These are phyloP conservation scores for Mythimna loreyi DNA, from an alignment of 2,888 invertebrate species.

Conservation along the genomic window DNA sequence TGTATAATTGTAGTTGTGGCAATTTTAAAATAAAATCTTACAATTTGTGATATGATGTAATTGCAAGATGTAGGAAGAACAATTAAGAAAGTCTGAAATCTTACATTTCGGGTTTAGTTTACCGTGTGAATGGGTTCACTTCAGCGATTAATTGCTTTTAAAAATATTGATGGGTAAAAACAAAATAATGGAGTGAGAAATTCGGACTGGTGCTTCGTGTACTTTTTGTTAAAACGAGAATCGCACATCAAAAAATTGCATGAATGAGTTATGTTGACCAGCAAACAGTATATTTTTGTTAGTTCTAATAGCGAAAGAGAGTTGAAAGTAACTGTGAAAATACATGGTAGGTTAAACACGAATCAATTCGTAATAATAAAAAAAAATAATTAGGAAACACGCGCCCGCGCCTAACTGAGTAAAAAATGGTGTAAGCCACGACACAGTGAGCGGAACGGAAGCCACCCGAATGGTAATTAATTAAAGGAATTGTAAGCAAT, in stretches of 20 bases:
- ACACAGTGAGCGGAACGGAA: conserved; percentile 85
- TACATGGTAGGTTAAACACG: conserved; percentile 33
- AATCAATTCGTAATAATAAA: conserved; percentile 57
- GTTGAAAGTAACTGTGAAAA: conserved; percentile 28
- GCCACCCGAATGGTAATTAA: conserved; percentile 89
- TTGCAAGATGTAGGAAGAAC: conserved; percentile 47
- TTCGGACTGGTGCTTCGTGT: conserved; percentile 41
- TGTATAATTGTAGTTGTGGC: conserved; percentile 56
- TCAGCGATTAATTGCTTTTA: conserved; percentile 34
- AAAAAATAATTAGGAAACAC: conserved; percentile 76
- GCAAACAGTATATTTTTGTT: conserved; percentile 15
- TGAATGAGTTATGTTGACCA: conserved; percentile 48
- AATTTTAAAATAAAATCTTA: conserved; percentile 51
- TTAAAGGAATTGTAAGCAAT: conserved; percentile 90
- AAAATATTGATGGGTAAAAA: conserved; percentile 36
- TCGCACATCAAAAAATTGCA: conserved; percentile 18
- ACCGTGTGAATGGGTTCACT: conserved; percentile 43
- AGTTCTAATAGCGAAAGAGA: conserved; percentile 9
- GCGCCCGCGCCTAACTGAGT: conserved; percentile 76
- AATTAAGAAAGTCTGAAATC: conserved; percentile 57
- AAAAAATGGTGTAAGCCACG: conserved; percentile 85
- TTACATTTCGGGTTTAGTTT: conserved; percentile 50
- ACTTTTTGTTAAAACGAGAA: conserved; percentile 31
- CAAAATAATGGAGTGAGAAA: conserved; percentile 52
- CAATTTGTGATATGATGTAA: conserved; percentile 54